Conservation (phyloP, 2,113 vertebrate species). For the Micromys minutus region DNA sequence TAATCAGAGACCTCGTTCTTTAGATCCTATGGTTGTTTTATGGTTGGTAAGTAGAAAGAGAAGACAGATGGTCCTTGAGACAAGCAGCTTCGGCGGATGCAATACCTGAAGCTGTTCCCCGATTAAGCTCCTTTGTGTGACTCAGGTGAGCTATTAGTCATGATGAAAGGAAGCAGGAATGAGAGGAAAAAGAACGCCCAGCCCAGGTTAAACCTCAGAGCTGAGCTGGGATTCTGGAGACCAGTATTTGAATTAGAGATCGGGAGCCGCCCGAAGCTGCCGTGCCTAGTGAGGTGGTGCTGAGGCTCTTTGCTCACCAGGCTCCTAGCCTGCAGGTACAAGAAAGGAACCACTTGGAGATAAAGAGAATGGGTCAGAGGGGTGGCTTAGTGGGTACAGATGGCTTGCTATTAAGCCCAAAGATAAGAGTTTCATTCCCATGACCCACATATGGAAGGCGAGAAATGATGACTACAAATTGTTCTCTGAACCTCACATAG, state of each 20-base stretch:
- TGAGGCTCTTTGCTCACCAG: neutral
- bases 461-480: neutral
- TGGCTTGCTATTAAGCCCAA: neutral
- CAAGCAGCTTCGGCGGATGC: neutral
- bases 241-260: neutral
- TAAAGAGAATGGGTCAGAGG: neutral
- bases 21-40: conserved; percentile 48
- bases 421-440: neutral
- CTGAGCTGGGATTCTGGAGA: neutral
- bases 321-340: neutral
- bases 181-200: conserved; percentile 8
- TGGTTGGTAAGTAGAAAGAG: conserved; percentile 36
- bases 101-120: neutral
- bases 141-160: conserved; percentile 26
- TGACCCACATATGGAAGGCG: neutral
- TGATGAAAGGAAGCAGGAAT: neutral
- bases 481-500: neutral
- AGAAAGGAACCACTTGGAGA: neutral
- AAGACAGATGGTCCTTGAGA: conserved; percentile 49
- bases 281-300: neutral
- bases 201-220: neutral
- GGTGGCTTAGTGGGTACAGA: neutral
- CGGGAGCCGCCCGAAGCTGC: neutral
- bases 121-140: neutral
- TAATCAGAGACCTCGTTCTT: neutral